These are phyloP conservation scores for Alcis repandata DNA, from an alignment of 2,888 invertebrate species.

Conservation along the genomic window DNA sequence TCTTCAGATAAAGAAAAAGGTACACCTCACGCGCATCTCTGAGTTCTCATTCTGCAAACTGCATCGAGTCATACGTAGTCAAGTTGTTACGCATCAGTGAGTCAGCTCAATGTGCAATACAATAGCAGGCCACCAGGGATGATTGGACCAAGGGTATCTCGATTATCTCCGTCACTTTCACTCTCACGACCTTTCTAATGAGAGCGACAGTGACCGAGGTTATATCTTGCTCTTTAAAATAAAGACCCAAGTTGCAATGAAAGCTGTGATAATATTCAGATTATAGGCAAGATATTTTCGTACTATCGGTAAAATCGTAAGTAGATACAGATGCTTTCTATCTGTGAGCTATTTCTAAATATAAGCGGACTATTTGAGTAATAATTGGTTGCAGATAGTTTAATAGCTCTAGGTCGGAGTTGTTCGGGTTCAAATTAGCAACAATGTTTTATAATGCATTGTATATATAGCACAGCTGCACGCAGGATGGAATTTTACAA, in stretches of 20 bases:
- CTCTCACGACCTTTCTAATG: no score
- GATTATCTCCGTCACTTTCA: no score
- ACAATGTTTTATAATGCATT: not conserved
- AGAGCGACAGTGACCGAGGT: no score
- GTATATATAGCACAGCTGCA: no score
- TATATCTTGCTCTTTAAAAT: no score
- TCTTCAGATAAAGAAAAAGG: no score
- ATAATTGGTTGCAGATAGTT: slow-evolving; percentile 9
- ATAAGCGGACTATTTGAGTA: not conserved
- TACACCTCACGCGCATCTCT: no score
- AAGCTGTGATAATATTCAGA: not conserved
- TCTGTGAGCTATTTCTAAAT: slow-evolving; percentile 4
- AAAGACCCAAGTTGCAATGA: no score
- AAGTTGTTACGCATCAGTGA: not conserved
- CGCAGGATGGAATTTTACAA: no score
- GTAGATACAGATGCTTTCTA: slow-evolving; percentile 9
- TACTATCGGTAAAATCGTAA: not conserved
- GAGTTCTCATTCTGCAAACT: no score
- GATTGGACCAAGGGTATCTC: no score
- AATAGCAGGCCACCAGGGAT: no score
- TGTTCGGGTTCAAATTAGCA: not conserved
- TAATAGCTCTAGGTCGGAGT: not conserved
- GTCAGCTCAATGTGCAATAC: not conserved
- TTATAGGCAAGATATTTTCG: slow-evolving; percentile 3
- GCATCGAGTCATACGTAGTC: not conserved